phyloP scores from a whole-genome alignment of 2,113 vertebrate genomes.

The Sapayoa aenigma region DNA sequence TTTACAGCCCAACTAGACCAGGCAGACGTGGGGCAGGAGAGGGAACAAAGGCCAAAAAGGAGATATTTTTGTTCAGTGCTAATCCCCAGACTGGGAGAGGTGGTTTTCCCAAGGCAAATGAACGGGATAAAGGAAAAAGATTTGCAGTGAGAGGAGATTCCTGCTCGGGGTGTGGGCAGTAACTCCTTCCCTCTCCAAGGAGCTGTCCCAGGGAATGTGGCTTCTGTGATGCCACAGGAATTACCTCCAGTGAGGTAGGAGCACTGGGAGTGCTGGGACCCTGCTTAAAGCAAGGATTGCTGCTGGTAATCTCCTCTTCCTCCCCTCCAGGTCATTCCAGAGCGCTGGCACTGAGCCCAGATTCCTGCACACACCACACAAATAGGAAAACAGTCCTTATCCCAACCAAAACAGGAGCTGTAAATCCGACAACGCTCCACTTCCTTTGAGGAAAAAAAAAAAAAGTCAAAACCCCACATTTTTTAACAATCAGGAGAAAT shows the following conservation, averaged over 20 bases:
- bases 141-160: background rate
- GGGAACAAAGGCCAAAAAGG: background rate
- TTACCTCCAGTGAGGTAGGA: background rate
- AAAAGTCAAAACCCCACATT: background rate
- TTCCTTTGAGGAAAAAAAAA: background rate
- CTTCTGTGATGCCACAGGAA: background rate
- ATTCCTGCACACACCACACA: background rate
- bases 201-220: background rate
- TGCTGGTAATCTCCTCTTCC: background rate
- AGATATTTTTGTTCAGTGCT: background rate
- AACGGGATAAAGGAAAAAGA: background rate
- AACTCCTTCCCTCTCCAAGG: background rate
- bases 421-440: fast-evolving
- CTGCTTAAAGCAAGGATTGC: background rate
- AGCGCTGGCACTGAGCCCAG: background rate
- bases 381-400: background rate
- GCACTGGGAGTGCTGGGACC: background rate
- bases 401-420: background rate
- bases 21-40: background rate
- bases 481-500: background rate
- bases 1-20: background rate
- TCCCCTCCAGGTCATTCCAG: background rate
- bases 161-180: background rate
- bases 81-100: background rate
- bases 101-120: background rate